A percentile compares a stretch with the other conserved stretches of the same genome.
phyloP scores from a whole-genome alignment of 2,797 vertebrate species.

The Morelia viridis region DNA sequence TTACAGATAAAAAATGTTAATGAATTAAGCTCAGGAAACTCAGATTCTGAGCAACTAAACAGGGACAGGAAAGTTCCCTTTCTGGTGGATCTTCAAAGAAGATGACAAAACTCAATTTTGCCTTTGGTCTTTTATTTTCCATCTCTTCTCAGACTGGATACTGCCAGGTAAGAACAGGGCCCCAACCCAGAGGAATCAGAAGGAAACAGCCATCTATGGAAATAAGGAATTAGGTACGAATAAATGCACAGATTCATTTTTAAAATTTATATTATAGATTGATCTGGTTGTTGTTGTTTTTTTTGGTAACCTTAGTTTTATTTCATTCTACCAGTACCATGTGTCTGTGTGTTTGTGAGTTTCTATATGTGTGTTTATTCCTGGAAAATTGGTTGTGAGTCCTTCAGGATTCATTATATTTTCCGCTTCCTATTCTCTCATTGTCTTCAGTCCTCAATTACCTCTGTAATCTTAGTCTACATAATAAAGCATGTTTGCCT shows the following conservation, averaged over 20 bases:
- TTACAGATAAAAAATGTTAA: neutral
- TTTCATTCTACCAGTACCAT: neutral
- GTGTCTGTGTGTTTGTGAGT: neutral
- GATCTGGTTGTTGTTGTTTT: neutral
- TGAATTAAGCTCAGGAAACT: neutral
- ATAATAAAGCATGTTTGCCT: neutral
- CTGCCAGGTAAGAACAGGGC: neutral
- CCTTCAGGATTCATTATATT: neutral
- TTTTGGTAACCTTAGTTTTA: neutral
- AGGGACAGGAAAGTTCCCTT: neutral
- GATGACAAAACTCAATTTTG: neutral
- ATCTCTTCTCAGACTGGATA: neutral
- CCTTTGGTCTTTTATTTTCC: neutral
- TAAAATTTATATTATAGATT: neutral
- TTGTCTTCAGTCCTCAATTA: neutral
- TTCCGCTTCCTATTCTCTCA: neutral
- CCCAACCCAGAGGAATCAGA: neutral
- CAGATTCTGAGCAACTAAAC: neutral
- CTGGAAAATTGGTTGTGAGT: neutral
- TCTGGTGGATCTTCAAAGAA: neutral
- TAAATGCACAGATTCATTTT: neutral
- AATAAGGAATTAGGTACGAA: neutral
- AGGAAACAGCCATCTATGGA: neutral
- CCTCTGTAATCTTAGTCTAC: neutral
- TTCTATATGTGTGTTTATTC: neutral